Conservation (phyloP, 2,113 vertebrate genomes). For the Scortum barcoo region DNA sequence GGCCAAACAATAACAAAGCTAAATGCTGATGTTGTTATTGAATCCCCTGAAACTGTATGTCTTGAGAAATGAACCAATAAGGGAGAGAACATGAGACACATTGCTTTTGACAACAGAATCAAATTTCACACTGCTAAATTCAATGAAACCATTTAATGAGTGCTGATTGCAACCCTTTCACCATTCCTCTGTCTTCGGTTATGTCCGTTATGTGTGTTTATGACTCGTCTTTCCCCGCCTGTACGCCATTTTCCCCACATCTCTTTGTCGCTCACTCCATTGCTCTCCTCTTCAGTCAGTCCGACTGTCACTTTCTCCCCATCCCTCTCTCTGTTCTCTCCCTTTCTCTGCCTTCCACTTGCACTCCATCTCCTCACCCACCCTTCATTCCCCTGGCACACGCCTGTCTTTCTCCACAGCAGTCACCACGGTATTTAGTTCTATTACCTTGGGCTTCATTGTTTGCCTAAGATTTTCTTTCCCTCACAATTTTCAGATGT, state of each 20-base stretch:
- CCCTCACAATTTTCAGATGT: conserved; percentile 28
- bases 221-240: conserved; percentile 17
- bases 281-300: conserved; percentile 29
- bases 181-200: conserved; percentile 31
- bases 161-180: conserved; percentile 34
- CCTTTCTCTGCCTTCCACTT: conserved; percentile 20
- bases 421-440: conserved; percentile 34
- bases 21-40: conserved; percentile 59
- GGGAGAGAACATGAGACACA: conserved; percentile 42
- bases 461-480: conserved; percentile 29
- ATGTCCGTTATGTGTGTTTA: conserved; percentile 5
- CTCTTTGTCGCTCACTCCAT: conserved; percentile 38
- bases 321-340: background rate
- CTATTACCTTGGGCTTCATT: conserved; percentile 60
- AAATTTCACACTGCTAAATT: conserved; percentile 51
- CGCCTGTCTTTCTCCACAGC: conserved; percentile 31
- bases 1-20: conserved; percentile 56
- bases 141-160: conserved; percentile 57
- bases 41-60: conserved; percentile 31
- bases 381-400: conserved; percentile 19
- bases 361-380: background rate
- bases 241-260: background rate
- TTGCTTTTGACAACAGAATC: conserved; percentile 51
- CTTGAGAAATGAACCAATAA: conserved; percentile 60
- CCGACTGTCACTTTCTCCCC: conserved; percentile 23